Conservation (phyloP, 1,140 invertebrate species). For the Drosophila asahinai region DNA sequence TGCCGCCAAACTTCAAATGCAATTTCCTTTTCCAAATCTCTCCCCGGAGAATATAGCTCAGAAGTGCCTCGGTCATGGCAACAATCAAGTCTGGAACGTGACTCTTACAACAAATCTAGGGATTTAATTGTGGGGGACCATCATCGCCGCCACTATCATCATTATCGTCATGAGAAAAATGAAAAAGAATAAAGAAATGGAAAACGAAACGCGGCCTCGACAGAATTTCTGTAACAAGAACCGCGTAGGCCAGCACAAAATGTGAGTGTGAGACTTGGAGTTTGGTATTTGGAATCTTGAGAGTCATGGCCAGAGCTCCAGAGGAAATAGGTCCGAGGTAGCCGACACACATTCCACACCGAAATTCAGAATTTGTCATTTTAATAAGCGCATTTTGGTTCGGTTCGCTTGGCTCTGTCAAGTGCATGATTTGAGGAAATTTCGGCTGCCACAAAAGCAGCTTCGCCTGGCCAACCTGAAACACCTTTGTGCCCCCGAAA, state of each 20-base stretch:
- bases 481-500: constrained; percentile 28
- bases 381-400: constrained; percentile 72
- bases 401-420: constrained; percentile 35
- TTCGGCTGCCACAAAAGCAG: constrained; percentile 15
- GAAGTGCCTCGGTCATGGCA: constrained; percentile 42
- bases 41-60: constrained; percentile 13
- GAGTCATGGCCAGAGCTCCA: constrained; percentile 61
- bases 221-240: constrained; percentile 57
- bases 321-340: constrained; percentile 6
- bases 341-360: constrained; percentile 28
- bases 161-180: constrained; percentile 21
- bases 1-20: constrained; percentile 50
- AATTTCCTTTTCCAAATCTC: constrained; percentile 29
- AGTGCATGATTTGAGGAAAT: constrained; percentile 64
- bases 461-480: constrained; percentile 9
- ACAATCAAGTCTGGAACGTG: constrained; percentile 65
- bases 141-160: constrained; percentile 18
- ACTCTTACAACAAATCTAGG: constrained; percentile 70
- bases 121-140: constrained; percentile 52
- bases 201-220: constrained; percentile 57
- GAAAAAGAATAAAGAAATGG: constrained; percentile 26
- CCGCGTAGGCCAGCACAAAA: constrained; percentile 69
- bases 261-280: constrained; percentile 32
- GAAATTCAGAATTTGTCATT: constrained; percentile 70
- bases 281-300: constrained; percentile 59